Conservation (phyloP, 2,888 invertebrate genomes). For the Hoplodrina blanda region DNA sequence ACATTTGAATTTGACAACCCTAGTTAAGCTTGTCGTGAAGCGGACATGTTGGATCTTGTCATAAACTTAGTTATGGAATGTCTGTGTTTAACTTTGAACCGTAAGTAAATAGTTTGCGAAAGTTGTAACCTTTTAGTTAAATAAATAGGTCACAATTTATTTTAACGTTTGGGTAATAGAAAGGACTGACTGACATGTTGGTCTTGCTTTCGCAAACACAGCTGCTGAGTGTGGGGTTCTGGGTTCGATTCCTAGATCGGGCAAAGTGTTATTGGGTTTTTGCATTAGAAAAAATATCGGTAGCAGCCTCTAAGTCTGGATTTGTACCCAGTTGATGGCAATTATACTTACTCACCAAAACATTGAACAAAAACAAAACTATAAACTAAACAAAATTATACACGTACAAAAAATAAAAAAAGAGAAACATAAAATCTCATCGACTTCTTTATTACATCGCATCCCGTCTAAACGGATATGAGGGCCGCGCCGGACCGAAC, state of each 20-base stretch:
- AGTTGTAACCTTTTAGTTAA: conserved; percentile 9
- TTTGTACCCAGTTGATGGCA: too few relatives aligned
- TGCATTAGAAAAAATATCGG: too few relatives aligned
- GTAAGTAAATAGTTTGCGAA: conserved; percentile 13
- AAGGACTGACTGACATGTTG: too few relatives aligned
- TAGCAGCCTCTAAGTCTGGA: too few relatives aligned
- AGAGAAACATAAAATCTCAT: conserved; percentile 12
- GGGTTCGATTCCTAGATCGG: too few relatives aligned
- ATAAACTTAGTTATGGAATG: conserved; percentile 23
- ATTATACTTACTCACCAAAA: background rate
- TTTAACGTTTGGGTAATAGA: background rate
- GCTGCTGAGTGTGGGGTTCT: too few relatives aligned
- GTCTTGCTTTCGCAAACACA: too few relatives aligned
- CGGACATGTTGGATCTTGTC: conserved; percentile 39
- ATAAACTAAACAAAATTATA: conserved; percentile 3
- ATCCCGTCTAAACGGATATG: conserved; percentile 61
- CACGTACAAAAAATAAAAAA: conserved; percentile 11
- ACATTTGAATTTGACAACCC: too few relatives aligned
- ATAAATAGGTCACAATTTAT: background rate
- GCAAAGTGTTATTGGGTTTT: too few relatives aligned
- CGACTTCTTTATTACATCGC: conserved; percentile 48
- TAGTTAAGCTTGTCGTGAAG: background rate
- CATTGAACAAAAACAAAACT: conserved; percentile 16
- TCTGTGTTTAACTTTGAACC: conserved; percentile 8
- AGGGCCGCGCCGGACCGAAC: conserved; percentile 64